A percentile compares a stretch with the other conserved stretches of the same genome.
phyloP scores from a whole-genome alignment of 2,888 invertebrate species.

The Homarus gammarus region DNA sequence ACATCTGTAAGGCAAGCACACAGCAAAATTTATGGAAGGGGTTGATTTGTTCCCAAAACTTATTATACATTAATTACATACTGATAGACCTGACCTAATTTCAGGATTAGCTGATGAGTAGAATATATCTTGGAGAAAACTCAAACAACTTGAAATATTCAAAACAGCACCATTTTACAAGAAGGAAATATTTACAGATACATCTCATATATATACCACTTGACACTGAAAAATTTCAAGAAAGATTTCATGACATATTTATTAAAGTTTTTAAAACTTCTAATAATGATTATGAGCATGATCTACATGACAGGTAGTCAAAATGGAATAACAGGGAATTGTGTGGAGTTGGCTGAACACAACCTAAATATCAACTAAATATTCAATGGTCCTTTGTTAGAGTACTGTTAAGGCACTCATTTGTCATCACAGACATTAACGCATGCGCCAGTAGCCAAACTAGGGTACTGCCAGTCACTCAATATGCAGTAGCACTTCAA shows the following conservation, averaged over 20 bases:
- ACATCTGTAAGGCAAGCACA: constrained; percentile 60
- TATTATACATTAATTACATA: constrained; percentile 60
- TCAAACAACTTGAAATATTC: constrained; percentile 54
- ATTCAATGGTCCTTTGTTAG: constrained; percentile 67
- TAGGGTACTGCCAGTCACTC: constrained; percentile 51
- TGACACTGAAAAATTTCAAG: constrained; percentile 15
- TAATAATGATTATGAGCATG: constrained; percentile 62
- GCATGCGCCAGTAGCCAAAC: constrained; percentile 33
- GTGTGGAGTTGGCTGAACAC: constrained; percentile 65
- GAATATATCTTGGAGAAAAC: constrained; percentile 43
- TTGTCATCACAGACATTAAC: constrained; percentile 71
- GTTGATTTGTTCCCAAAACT: constrained; percentile 70
- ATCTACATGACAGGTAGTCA: constrained; percentile 57
- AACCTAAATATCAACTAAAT: constrained; percentile 67
- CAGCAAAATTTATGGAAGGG: constrained; percentile 67
- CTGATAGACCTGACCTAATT: constrained; percentile 51
- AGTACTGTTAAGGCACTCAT: constrained; percentile 70
- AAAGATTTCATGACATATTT: constrained; percentile 18
- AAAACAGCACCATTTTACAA: constrained; percentile 67
- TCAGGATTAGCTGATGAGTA: constrained; percentile 40
- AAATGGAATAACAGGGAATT: constrained; percentile 61
- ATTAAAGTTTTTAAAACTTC: constrained; percentile 33
- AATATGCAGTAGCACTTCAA: constrained; percentile 46
- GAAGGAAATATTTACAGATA: constrained; percentile 63
- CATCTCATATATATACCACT: constrained; percentile 55